Evolutionary conservation across 2,888 invertebrate genomes (phyloP).

Genomic region (Camptogramma bilineatum): DNA sequence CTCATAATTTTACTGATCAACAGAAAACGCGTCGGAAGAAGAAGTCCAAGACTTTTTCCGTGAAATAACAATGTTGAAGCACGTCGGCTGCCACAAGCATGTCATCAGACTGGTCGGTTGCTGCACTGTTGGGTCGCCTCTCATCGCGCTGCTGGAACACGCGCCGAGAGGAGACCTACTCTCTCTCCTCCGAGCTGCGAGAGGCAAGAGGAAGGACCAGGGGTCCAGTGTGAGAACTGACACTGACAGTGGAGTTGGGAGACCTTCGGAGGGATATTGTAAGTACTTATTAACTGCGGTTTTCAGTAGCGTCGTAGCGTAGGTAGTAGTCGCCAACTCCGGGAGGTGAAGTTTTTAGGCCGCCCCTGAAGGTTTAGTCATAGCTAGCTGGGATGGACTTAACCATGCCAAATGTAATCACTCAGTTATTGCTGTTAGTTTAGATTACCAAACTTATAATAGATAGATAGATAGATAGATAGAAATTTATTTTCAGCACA

Average conservation of each 20-base stretch:
- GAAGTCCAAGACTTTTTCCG: slow-evolving; percentile 89
- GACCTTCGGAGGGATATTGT: slow-evolving; percentile 87
- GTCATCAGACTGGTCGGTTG: slow-evolving; percentile 91
- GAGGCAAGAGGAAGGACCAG: slow-evolving; percentile 62
- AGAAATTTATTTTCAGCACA: too few relatives aligned
- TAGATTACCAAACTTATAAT: too few relatives aligned
- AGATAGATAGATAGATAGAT: too few relatives aligned
- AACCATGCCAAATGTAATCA: too few relatives aligned
- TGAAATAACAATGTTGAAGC: slow-evolving; percentile 92
- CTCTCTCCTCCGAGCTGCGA: slow-evolving; percentile 84
- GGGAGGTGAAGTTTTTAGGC: too few relatives aligned
- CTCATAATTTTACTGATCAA: slow-evolving; percentile 12
- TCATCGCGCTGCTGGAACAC: slow-evolving; percentile 91
- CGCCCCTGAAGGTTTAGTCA: too few relatives aligned
- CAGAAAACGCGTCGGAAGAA: slow-evolving; percentile 85
- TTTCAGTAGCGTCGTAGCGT: too few relatives aligned
- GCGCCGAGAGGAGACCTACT: slow-evolving; percentile 92
- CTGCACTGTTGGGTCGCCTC: slow-evolving; percentile 88
- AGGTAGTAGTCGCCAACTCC: too few relatives aligned
- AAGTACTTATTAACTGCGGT: slow-evolving; percentile 59
- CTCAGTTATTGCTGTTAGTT: too few relatives aligned
- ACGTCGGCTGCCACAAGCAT: slow-evolving; percentile 90
- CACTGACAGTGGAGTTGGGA: slow-evolving; percentile 61
- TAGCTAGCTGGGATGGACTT: too few relatives aligned
- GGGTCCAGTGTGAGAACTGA: slow-evolving; percentile 76